These are phyloP conservation scores for Oxytorus armatus DNA, from an alignment of 2,888 invertebrate genomes.

Conservation along the genomic window DNA sequence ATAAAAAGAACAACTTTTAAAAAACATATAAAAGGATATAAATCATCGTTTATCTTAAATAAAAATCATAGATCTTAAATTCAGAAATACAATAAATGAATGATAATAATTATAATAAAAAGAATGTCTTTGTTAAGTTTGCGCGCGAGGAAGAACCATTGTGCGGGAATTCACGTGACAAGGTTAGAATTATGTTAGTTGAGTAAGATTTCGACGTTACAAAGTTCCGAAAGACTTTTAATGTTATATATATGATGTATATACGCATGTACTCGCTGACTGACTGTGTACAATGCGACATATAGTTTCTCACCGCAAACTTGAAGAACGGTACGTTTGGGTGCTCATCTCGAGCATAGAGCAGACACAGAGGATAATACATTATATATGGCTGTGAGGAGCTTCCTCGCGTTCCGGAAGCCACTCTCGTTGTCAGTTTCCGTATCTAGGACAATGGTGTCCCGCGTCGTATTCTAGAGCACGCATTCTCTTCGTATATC, in stretches of 20 bases:
- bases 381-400: constrained; percentile 12
- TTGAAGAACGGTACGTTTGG: constrained; percentile 51
- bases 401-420: constrained; percentile 59
- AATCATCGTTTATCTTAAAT: too few species aligned
- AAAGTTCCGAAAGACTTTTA: constrained; percentile 36
- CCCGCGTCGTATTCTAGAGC: constrained; percentile 71
- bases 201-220: constrained; percentile 40
- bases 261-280: neutral
- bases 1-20: too few species aligned
- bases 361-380: constrained; percentile 15
- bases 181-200: constrained; percentile 38
- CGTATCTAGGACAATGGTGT: constrained; percentile 78
- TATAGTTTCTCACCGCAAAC: constrained; percentile 60
- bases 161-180: constrained; percentile 2
- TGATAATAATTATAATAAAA: constrained; percentile 5
- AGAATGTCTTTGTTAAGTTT: neutral
- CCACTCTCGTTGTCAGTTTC: constrained; percentile 76
- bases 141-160: neutral
- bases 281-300: constrained; percentile 23
- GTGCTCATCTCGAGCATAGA: constrained; percentile 22
- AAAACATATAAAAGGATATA: too few species aligned
- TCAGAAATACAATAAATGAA: constrained; percentile 5
- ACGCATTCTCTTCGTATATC: constrained; percentile 28
- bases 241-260: neutral
- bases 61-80: neutral